Evolutionary conservation across 2,888 invertebrate genomes (phyloP).

Genomic region (Mylabris sibirica): DNA sequence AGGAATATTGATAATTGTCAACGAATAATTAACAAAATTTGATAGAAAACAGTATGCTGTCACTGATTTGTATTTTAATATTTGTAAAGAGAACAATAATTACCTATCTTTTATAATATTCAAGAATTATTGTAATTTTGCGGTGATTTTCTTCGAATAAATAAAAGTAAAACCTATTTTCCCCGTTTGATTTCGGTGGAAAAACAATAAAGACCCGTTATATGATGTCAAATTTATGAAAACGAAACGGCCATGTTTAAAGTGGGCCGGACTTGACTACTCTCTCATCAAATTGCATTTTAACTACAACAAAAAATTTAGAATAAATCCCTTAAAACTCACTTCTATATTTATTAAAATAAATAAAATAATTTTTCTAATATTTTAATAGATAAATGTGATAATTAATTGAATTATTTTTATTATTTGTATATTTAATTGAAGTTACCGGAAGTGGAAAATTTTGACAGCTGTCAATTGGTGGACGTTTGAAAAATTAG

Average conservation of each 20-base stretch:
- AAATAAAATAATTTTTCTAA: not conserved
- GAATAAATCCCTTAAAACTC: not conserved
- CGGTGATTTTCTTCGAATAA: not conserved
- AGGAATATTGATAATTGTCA: not conserved
- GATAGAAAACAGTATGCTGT: not conserved
- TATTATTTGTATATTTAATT: not conserved
- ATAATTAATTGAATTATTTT: not conserved
- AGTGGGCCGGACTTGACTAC: slow-evolving; percentile 14
- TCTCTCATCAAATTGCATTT: not conserved
- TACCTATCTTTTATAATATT: not conserved
- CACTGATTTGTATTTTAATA: not conserved
- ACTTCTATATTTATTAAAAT: not conserved
- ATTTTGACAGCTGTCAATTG: not conserved
- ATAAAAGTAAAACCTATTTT: slow-evolving; percentile 10
- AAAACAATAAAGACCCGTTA: slow-evolving; percentile 35
- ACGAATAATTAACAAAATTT: not conserved
- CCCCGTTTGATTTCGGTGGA: not conserved
- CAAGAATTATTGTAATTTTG: not conserved
- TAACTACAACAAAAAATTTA: not conserved
- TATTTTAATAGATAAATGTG: not conserved
- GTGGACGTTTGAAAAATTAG: not conserved
- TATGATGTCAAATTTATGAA: slow-evolving; percentile 47
- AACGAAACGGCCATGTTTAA: slow-evolving; percentile 41
- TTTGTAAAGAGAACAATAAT: not conserved
- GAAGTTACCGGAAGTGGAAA: not conserved